Evolutionary conservation across 2,888 invertebrate species (phyloP).

Genomic region (Phaonia tiefii): DNA sequence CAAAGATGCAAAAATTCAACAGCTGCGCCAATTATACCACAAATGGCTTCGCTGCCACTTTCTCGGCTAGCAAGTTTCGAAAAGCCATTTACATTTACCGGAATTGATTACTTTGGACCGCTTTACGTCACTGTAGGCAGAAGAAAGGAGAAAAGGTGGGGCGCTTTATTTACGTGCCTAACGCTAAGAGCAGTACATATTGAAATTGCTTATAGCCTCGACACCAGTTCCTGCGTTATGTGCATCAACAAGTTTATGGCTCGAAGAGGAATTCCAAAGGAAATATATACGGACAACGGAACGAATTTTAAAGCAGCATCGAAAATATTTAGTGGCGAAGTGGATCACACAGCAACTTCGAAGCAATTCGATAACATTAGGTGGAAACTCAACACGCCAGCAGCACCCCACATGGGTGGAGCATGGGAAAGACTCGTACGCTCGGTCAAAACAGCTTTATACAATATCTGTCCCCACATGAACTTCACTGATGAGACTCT

Average conservation of each 20-base stretch:
- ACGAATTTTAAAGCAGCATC: slow-evolving; percentile 31
- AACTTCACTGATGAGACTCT: slow-evolving; percentile 60
- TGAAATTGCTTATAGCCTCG: too few species aligned
- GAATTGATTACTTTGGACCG: slow-evolving; percentile 68
- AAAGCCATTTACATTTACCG: slow-evolving; percentile 65
- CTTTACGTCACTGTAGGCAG: slow-evolving; percentile 57
- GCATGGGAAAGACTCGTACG: too few species aligned
- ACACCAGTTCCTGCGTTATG: slow-evolving; percentile 64
- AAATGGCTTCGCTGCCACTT: slow-evolving; percentile 62
- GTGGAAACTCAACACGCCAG: slow-evolving; percentile 64
- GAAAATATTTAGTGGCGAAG: slow-evolving; percentile 15
- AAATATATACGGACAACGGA: slow-evolving; percentile 38
- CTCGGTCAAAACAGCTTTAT: slow-evolving; percentile 50
- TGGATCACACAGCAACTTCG: not conserved
- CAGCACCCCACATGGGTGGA: too few species aligned
- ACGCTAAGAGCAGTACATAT: too few species aligned
- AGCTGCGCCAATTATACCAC: slow-evolving; percentile 57
- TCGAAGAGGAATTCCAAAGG: slow-evolving; percentile 31
- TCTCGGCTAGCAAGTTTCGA: slow-evolving; percentile 60
- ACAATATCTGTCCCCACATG: slow-evolving; percentile 37
- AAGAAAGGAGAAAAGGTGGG: slow-evolving; percentile 66
- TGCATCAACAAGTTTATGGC: slow-evolving; percentile 56
- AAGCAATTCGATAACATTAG: slow-evolving; percentile 37
- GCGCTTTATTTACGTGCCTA: slow-evolving; percentile 67
- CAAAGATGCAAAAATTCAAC: too few species aligned